These are phyloP conservation scores for Linurgus olivaceus DNA, from an alignment of 2,797 vertebrate genomes.

Conservation along the genomic window DNA sequence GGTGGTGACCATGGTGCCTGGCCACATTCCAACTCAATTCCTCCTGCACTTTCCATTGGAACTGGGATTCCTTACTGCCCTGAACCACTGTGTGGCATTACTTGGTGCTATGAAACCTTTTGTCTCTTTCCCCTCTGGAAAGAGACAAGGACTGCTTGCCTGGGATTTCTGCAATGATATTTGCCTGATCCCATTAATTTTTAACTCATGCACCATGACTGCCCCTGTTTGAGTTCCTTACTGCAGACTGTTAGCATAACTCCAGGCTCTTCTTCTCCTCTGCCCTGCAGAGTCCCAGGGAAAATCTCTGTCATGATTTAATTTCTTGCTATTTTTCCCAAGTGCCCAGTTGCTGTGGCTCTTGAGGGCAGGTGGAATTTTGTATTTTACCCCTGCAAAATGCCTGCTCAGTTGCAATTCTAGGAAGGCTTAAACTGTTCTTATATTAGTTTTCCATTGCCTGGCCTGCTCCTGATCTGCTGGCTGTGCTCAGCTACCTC, in stretches of 20 bases:
- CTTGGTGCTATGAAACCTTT: constrained; percentile 31
- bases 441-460: neutral
- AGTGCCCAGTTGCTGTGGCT: neutral
- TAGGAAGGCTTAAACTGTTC: neutral
- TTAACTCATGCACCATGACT: neutral
- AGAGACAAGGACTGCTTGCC: neutral
- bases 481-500: neutral
- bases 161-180: neutral
- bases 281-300: neutral
- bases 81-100: constrained; percentile 5
- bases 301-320: neutral
- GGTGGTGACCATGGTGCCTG: neutral
- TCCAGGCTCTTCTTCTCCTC: neutral
- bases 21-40: neutral
- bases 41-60: neutral
- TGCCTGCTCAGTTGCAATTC: neutral
- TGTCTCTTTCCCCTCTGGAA: neutral
- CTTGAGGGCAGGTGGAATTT: neutral
- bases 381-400: neutral
- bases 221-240: neutral
- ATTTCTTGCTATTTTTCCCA: neutral
- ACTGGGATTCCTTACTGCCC: neutral
- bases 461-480: neutral
- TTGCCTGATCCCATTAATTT: neutral
- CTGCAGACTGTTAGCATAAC: neutral